Percentiles rank a stretch among this genome's conserved stretches.
Evolutionary conservation across 2,888 invertebrate genomes (phyloP).

Genomic region (Apomyelois bistriatella): DNA sequence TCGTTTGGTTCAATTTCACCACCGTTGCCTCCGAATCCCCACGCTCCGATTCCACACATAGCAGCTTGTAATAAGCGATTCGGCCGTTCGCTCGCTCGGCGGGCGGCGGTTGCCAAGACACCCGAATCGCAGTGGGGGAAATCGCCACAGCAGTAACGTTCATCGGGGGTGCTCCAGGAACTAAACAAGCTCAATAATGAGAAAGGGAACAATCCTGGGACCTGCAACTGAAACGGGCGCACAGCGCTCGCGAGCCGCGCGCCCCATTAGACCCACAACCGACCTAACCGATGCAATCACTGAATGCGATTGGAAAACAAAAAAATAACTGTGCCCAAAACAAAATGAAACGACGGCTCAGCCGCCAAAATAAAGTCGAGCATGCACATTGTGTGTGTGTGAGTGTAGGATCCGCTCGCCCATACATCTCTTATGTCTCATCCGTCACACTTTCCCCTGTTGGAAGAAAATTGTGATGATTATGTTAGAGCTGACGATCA

Average conservation of each 20-base stretch:
- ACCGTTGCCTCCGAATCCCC: constrained; percentile 92
- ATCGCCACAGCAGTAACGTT: constrained; percentile 94
- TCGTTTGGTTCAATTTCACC: constrained; percentile 88
- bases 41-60: constrained; percentile 90
- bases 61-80: constrained; percentile 96
- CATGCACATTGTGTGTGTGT: constrained; percentile 61
- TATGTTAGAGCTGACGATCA: constrained; percentile 43
- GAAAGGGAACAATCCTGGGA: constrained; percentile 25
- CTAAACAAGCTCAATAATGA: constrained; percentile 80
- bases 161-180: constrained; percentile 97
- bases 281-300: constrained; percentile 73
- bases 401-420: constrained; percentile 70
- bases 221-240: constrained; percentile 57
- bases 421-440: constrained; percentile 63
- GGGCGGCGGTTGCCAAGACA: constrained; percentile 96
- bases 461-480: constrained; percentile 56
- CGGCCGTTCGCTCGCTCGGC: constrained; percentile 94
- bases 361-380: constrained; percentile 47
- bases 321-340: constrained; percentile 64
- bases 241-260: constrained; percentile 26
- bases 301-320: constrained; percentile 73
- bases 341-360: constrained; percentile 42
- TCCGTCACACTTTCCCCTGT: constrained; percentile 65
- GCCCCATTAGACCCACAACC: constrained; percentile 39
- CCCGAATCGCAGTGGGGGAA: constrained; percentile 93